Evolutionary conservation across 1,140 invertebrate species (phyloP), one percentile per base, ranked within the genome.

Genomic region (Radopholus similis): DNA sequence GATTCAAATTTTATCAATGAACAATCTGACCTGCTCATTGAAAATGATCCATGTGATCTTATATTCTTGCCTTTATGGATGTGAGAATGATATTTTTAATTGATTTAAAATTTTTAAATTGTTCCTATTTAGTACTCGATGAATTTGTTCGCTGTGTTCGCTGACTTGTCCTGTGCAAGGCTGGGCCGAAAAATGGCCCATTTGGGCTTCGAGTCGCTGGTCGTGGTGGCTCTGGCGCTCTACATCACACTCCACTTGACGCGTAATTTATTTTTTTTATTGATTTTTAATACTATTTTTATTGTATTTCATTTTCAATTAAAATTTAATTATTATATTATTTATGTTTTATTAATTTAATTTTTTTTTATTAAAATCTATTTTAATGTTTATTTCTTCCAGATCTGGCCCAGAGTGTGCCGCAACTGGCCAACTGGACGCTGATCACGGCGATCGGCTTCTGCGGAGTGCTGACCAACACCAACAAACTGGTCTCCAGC

Each of bases 101-200:
- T n/a, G n/a, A n/a, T n/a, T n/a, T n/a, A n/a, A n/a, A n/a, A n/a
- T n/a, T n/a, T n/a, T n/a, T n/a, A n/a, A n/a, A n/a, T n/a, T n/a
- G n/a, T n/a, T n/a, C n/a, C n/a, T n/a, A n/a, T n/a, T n/a, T n/a
- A n/a, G 11, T 80, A 81, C 63, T 8, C 58, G 9, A 44, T 80
- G 35, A 80, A 80, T 55, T 62, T 83, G 11, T 42, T 57, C 21
- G 67, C 67, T 42, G 81, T 67, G 18, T 44, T 78, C 30, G 40
- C 64, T 26, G 78, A 83, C 62, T 66, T 59, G 13, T 38, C 54
- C 26, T 57, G 69, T 28, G 58, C 66, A 51, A 9, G 44, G 37
- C 49, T 82, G 21, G 77, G 77, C 26, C 49, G 77, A n/a, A 81
- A 79, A 67, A 15, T 60, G 23, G 55, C 77, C 32, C 79, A 82